Base-by-base conservation (phyloP, 2,888 invertebrate species). In the Nowickia ferox region DNA sequence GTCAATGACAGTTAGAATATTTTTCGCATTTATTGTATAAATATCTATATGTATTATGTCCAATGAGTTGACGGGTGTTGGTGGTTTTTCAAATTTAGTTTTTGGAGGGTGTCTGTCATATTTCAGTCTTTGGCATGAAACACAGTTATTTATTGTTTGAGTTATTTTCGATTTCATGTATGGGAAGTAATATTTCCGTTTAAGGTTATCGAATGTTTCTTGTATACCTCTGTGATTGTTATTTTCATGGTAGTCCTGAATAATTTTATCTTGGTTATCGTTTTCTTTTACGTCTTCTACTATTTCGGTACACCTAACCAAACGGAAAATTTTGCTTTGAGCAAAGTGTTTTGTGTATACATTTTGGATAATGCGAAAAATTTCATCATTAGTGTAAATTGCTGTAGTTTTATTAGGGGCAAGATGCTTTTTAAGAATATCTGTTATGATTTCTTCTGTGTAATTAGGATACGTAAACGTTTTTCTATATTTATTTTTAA, bases 181-280 rank as follows among this genome's bases (percentile, higher is more conserved):
- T n/a, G n/a, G n/a, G n/a, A 22, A 22, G 0, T 38, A 42, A 5
- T 63, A 63, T 42, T 63, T 19, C 42, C 42, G 40, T 42, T 63
- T 63, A 6, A 63, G 17, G 19, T 63, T 19, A 11, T 63, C 42
- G 10, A 63, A 42, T 22, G 48, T 66, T 48, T 66, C 66, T 30
- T 22, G 22, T 9, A 88, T 53, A 76, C 61, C 66, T 68, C 69
- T 78, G 15, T 68, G 44, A 17, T 88, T 87, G 38, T 66, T 87
- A 13, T 85, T 86, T 57, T 66, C 59, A 46, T 88, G 87, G 51
- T 86, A 87, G n/a, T 80, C 75, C 11, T 61, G 66, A 19, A 87
- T 87, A 22, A 86, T 42, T 77, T 80, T 80, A 42, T 87, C 84
- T 42, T 88, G 17, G 87, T 30, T 6, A 30, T 30, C 30, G 6